Evolutionary conservation across 1,140 invertebrate species (phyloP).

Genomic region (Drosophila kurseongensis): DNA sequence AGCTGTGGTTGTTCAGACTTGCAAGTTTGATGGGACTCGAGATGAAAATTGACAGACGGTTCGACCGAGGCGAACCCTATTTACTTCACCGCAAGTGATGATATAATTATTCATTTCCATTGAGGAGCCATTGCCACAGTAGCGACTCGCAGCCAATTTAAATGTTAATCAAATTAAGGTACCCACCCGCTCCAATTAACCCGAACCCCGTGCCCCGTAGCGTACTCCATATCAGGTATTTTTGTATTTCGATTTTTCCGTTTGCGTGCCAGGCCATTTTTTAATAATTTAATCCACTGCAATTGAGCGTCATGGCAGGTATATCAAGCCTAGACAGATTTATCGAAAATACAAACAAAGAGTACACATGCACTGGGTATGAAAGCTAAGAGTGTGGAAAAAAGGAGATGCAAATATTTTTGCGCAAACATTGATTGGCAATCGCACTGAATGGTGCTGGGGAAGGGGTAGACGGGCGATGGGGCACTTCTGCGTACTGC

Average conservation of each 20-base stretch:
- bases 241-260: conserved; percentile 42
- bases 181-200: conserved; percentile 58
- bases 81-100: conserved; percentile 12
- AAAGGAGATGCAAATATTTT: conserved; percentile 77
- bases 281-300: conserved; percentile 82
- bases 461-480: neutral
- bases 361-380: conserved; percentile 20
- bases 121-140: conserved; percentile 8
- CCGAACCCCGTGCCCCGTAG: neutral
- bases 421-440: conserved; percentile 81
- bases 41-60: conserved; percentile 55
- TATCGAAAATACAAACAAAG: conserved; percentile 73
- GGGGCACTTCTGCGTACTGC: conserved; percentile 9
- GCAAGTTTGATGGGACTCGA: conserved; percentile 52
- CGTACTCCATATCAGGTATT: conserved; percentile 10
- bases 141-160: conserved; percentile 57
- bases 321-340: conserved; percentile 73
- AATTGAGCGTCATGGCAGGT: conserved; percentile 71
- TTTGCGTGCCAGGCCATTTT: conserved; percentile 57
- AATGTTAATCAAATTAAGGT: conserved; percentile 78
- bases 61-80: neutral
- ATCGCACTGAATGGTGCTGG: conserved; percentile 34
- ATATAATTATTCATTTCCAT: conserved; percentile 48
- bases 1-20: conserved; percentile 13
- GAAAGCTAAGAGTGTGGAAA: conserved; percentile 72